These are phyloP conservation scores for Pseudochromis fuscus DNA, from an alignment of 2,797 vertebrate genomes.

Conservation along the genomic window DNA sequence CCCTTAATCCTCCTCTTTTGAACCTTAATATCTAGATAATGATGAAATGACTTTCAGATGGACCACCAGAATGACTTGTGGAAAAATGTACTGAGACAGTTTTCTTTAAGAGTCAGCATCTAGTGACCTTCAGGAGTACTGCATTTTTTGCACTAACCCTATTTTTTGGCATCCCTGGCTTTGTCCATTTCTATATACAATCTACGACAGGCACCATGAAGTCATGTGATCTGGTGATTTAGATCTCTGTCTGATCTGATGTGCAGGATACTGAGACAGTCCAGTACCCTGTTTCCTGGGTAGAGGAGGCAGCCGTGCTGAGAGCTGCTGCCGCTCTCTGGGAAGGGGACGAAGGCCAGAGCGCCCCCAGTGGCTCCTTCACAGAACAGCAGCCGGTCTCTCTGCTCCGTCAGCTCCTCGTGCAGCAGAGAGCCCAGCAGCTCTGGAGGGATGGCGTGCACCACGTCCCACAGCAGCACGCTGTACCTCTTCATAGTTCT, in stretches of 20 bases:
- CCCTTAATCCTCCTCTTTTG: too few species aligned
- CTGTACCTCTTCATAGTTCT: neutral
- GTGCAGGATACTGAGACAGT: conserved; percentile 88
- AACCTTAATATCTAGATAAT: too few species aligned
- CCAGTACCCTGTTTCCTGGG: conserved; percentile 73
- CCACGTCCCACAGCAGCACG: conserved; percentile 68
- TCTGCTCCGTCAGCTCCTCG: conserved; percentile 86
- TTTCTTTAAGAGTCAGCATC: too few species aligned
- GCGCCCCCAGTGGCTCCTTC: conserved; percentile 85
- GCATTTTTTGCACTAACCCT: too few species aligned
- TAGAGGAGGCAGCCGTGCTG: conserved; percentile 79
- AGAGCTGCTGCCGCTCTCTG: neutral
- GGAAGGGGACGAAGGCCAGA: conserved; percentile 76
- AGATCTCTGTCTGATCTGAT: neutral
- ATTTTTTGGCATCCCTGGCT: too few species aligned
- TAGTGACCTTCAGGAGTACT: too few species aligned
- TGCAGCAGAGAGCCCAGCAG: conserved; percentile 85
- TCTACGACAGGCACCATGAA: too few species aligned
- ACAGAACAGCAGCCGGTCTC: conserved; percentile 78
- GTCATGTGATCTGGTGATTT: too few species aligned
- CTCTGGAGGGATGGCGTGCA: conserved; percentile 65
- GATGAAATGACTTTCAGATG: too few species aligned
- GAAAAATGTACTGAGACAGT: too few species aligned
- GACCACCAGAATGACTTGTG: too few species aligned
- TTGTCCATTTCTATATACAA: too few species aligned